Base-by-base conservation (phyloP, 2,888 invertebrate genomes). In the Thera britannica region DNA sequence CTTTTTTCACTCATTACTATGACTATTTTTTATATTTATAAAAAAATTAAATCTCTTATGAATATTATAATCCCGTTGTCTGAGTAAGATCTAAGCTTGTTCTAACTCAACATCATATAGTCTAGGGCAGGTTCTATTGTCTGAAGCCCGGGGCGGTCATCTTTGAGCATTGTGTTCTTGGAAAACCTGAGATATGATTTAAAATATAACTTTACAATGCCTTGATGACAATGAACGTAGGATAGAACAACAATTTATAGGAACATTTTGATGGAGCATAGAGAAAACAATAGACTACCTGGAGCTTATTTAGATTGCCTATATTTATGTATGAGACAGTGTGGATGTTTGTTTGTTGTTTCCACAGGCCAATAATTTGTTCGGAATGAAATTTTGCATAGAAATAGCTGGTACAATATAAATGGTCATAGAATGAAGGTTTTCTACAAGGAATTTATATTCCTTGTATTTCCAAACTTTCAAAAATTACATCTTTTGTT, bases 201-300 rank as follows among this genome's bases (percentile, higher is more conserved):
- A 80, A 80, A 82, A 84, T 80, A 81, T 78, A 80, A 81, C 77
- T 83, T 80, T 81, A 82, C 75, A 76, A 82, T 74, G 71, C 65
- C 71, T 71, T 74, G 67, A 77, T 78, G 82, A 79, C 78, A 79
- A 77, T 72, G 77, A 68, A 70, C 48, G 60, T 48, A 3, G 35
- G 34, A 23, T 58, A 12, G 36, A 36, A 41, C 34, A 12, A 3
- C 35, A 12, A 66, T 57, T 54, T 59, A 58, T 46, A 49, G 23
- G 44, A 57, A 23, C 35, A 46, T 62, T 35, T 48, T 58, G 11
- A 62, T 57, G 79, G 23, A 58, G 12, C 6, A n/a, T 36, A 9
- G 35, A 48, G 55, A 46, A 35, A 41, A 51, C 49, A 57, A 63
- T 63, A 54, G 38, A 36, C n/a, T 12, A 46, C 3, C 9, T 49